Percentiles rank a stretch among this genome's conserved stretches.
Evolutionary conservation across 2,797 vertebrate genomes (phyloP).

Genomic region (Gobionotothen gibberifrons): DNA sequence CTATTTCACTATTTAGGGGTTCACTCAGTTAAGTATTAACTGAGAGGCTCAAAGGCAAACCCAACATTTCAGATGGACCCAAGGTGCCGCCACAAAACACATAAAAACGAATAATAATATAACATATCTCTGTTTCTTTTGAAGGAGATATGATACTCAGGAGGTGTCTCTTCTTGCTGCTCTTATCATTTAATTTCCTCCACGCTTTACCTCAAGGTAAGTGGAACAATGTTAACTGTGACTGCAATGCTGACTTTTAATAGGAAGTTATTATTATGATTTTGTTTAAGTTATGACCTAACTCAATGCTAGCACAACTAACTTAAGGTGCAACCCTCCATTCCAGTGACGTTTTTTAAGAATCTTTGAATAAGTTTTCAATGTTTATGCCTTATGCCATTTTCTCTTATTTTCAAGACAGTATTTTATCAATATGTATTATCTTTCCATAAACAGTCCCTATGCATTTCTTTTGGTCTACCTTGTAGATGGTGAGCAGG

Average conservation of each 20-base stretch:
- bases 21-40: fast-evolving
- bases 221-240: conserved; percentile 10
- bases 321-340: background rate
- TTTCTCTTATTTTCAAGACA: background rate
- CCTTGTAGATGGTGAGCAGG: conserved; percentile 86
- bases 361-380: background rate
- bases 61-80: conserved; percentile 4
- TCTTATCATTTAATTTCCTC: conserved; percentile 82
- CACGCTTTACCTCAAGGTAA: conserved; percentile 87
- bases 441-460: background rate
- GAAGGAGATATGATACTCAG: conserved; percentile 87
- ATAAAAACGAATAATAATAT: conserved; percentile 25
- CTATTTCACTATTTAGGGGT: background rate
- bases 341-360: conserved; percentile 14
- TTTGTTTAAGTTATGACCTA: background rate
- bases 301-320: background rate
- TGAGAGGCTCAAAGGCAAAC: background rate
- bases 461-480: conserved; percentile 18
- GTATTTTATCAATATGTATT: background rate
- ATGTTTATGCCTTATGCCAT: background rate
- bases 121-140: conserved; percentile 58
- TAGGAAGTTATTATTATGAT: background rate
- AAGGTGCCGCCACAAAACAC: background rate
- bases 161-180: conserved; percentile 84
- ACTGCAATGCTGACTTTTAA: background rate